Percentiles rank a stretch among this genome's conserved stretches.
These are phyloP conservation scores for Diplolepis rosae DNA, from an alignment of 2,888 invertebrate genomes.

Conservation along the genomic window DNA sequence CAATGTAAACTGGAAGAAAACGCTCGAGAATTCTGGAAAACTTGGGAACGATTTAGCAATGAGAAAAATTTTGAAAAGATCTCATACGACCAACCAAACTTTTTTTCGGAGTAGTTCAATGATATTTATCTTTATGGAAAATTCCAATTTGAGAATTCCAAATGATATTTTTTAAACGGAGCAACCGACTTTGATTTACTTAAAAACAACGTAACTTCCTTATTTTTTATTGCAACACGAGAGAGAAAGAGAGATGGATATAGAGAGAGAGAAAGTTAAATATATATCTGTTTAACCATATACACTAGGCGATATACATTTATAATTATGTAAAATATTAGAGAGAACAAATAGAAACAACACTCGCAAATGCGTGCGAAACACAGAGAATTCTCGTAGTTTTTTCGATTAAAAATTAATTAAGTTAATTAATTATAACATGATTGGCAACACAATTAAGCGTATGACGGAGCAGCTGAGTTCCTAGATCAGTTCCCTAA, in stretches of 20 bases:
- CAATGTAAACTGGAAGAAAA: slow-evolving; percentile 27
- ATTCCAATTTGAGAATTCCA: not conserved
- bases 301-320: slow-evolving; percentile 43
- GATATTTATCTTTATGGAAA: not conserved
- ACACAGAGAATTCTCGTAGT: slow-evolving; percentile 47
- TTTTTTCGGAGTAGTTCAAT: not conserved
- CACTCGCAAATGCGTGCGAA: slow-evolving; percentile 44
- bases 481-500: slow-evolving; percentile 45
- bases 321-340: slow-evolving; percentile 33
- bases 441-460: slow-evolving; percentile 71
- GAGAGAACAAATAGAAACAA: slow-evolving; percentile 35
- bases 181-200: not conserved
- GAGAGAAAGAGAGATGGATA: not conserved
- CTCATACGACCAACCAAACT: slow-evolving; percentile 1
- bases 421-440: slow-evolving; percentile 62
- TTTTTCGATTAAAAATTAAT: slow-evolving; percentile 51
- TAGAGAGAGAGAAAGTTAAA: slow-evolving; percentile 35
- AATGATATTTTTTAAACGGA: not conserved
- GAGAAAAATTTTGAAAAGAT: not conserved
- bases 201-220: not conserved
- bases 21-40: slow-evolving; percentile 1
- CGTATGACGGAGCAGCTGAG: slow-evolving; percentile 67
- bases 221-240: too few species aligned
- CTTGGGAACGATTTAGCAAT: not conserved
- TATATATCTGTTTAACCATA: slow-evolving; percentile 17